These are phyloP conservation scores for Halcyon chelicuti DNA, from an alignment of 2,797 vertebrate species.

Conservation along the genomic window DNA sequence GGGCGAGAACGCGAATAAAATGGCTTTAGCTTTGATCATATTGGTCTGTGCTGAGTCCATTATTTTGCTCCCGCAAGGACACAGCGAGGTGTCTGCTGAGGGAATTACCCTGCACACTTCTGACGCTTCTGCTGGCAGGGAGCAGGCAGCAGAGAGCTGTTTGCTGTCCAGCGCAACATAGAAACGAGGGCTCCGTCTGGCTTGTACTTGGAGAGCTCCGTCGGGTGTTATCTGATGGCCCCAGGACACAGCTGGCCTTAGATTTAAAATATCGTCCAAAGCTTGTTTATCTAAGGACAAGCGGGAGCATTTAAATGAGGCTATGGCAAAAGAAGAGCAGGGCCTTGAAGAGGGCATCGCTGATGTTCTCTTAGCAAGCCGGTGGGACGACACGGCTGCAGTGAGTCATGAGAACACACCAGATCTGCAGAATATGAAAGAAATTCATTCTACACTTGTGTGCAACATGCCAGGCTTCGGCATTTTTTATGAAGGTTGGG, in stretches of 20 bases:
- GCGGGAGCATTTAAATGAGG: background rate
- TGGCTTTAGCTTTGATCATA: no score
- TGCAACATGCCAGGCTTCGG: background rate
- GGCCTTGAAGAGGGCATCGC: background rate
- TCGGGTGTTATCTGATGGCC: background rate
- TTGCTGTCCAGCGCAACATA: fast-evolving
- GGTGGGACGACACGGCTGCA: background rate
- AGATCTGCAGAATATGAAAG: background rate
- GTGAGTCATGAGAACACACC: background rate
- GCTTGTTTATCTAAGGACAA: background rate
- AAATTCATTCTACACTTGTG: background rate
- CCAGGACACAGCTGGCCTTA: background rate
- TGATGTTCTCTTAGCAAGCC: background rate
- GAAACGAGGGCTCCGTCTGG: background rate
- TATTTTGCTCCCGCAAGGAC: no score
- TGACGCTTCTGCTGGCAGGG: background rate
- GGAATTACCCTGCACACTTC: background rate
- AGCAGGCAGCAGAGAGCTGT: background rate
- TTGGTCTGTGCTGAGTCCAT: no score
- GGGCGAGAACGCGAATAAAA: no score
- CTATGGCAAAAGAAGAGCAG: background rate
- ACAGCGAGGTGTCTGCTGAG: background rate
- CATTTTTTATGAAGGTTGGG: background rate
- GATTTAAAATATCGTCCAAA: background rate
- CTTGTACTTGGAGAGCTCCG: background rate